These are phyloP conservation scores for Temnothorax longispinosus DNA, from an alignment of 1,140 invertebrate species.

Conservation along the genomic window DNA sequence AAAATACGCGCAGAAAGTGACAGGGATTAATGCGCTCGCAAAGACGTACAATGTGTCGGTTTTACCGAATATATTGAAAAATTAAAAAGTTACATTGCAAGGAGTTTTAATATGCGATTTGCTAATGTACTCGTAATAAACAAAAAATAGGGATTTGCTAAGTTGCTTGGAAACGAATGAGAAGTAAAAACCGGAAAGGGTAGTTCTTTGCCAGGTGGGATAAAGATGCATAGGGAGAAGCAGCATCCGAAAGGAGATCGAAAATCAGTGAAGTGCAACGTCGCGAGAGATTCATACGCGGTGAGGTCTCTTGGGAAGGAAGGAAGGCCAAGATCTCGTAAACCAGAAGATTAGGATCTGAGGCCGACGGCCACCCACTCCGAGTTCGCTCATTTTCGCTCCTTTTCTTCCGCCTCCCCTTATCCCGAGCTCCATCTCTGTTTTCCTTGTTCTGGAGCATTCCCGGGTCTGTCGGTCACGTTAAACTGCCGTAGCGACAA, in stretches of 20 bases:
- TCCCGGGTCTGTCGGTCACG: constrained; percentile 59
- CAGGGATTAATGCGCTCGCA: constrained; percentile 25
- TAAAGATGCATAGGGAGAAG: constrained; percentile 16
- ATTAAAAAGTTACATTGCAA: neutral
- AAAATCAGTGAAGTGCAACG: constrained; percentile 46
- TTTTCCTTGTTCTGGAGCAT: constrained; percentile 49
- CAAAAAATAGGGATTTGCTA: neutral
- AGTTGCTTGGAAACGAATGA: neutral
- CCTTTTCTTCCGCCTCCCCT: constrained; percentile 33
- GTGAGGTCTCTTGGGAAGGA: constrained; percentile 67
- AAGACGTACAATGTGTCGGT: neutral
- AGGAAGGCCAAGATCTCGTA: constrained; percentile 80
- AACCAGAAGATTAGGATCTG: constrained; percentile 83
- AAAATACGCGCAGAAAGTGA: constrained; percentile 23
- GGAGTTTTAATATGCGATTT: neutral
- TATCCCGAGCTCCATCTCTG: constrained; percentile 40
- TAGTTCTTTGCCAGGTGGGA: neutral
- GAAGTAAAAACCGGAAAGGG: neutral
- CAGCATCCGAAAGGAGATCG: neutral
- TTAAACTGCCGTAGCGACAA: constrained; percentile 77
- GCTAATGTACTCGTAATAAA: too few species aligned
- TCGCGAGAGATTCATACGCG: constrained; percentile 68
- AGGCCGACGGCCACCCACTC: constrained; percentile 82
- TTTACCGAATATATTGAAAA: neutral
- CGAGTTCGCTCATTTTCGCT: constrained; percentile 73